Percentiles rank a stretch among this genome's conserved stretches.
These are phyloP conservation scores for Alexandromys fortis DNA, from an alignment of 2,113 vertebrate genomes.

Conservation along the genomic window DNA sequence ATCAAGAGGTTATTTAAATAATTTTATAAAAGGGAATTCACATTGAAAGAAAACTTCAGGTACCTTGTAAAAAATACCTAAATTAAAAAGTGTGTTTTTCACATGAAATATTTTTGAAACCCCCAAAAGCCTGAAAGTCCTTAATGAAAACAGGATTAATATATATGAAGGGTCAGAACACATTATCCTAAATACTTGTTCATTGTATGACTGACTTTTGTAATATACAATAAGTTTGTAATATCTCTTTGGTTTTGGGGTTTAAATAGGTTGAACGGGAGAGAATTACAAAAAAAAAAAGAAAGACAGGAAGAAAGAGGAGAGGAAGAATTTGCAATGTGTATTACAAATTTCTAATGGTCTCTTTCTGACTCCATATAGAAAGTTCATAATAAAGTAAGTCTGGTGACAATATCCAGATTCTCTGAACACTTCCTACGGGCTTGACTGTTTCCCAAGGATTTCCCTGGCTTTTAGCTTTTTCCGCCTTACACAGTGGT, in stretches of 20 bases:
- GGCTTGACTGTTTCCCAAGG: background rate
- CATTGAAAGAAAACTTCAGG: background rate
- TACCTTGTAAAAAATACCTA: background rate
- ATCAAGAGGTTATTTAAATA: background rate
- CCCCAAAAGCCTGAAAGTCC: background rate
- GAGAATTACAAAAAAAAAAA: too few relatives aligned
- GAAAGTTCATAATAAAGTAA: background rate
- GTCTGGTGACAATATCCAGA: background rate
- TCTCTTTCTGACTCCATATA: background rate
- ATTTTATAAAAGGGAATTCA: background rate
- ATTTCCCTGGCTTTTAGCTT: background rate
- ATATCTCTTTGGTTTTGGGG: background rate
- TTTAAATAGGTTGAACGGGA: background rate
- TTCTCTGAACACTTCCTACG: background rate
- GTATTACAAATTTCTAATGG: background rate
- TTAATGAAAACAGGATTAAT: background rate
- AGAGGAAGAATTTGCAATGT: background rate
- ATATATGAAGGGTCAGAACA: background rate
- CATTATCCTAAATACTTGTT: background rate
- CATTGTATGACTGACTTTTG: background rate
- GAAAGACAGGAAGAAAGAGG: too few relatives aligned
- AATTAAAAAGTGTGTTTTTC: background rate
- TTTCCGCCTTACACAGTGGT: background rate
- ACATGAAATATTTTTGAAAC: background rate
- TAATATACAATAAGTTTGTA: background rate